phyloP scores from a whole-genome alignment of 2,113 vertebrate species.

The Spermophilus dauricus region DNA sequence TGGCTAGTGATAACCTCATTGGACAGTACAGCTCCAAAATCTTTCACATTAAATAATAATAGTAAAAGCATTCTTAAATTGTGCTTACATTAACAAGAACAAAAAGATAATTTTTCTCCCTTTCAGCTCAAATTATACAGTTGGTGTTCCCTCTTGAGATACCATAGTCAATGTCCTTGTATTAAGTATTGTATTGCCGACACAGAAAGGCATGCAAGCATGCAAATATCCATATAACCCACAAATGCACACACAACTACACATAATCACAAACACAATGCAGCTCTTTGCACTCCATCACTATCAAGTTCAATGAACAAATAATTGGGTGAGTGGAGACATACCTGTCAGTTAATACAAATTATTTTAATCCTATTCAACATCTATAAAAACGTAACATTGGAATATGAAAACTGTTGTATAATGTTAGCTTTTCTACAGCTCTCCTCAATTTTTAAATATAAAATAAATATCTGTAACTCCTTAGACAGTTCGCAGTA shows the following conservation, averaged over 20 bases:
- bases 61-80: not conserved
- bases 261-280: not conserved
- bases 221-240: not conserved
- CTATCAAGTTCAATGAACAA: not conserved
- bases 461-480: not conserved
- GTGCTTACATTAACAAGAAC: not conserved
- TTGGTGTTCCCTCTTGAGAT: not conserved
- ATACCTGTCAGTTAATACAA: not conserved
- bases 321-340: not conserved
- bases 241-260: rapidly evolving
- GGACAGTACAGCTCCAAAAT: not conserved
- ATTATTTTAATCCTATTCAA: not conserved
- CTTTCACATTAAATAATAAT: constrained; percentile 5
- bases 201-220: not conserved
- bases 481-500: not conserved
- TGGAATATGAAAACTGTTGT: not conserved
- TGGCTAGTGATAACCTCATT: not conserved
- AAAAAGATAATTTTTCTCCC: not conserved
- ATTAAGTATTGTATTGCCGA: not conserved
- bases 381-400: not conserved
- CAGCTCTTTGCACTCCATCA: not conserved
- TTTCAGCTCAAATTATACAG: not conserved
- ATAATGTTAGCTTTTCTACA: not conserved
- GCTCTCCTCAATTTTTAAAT: not conserved
- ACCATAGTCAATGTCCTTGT: not conserved